phyloP scores from a whole-genome alignment of 2,888 invertebrate species.

The Philereme transversata region DNA sequence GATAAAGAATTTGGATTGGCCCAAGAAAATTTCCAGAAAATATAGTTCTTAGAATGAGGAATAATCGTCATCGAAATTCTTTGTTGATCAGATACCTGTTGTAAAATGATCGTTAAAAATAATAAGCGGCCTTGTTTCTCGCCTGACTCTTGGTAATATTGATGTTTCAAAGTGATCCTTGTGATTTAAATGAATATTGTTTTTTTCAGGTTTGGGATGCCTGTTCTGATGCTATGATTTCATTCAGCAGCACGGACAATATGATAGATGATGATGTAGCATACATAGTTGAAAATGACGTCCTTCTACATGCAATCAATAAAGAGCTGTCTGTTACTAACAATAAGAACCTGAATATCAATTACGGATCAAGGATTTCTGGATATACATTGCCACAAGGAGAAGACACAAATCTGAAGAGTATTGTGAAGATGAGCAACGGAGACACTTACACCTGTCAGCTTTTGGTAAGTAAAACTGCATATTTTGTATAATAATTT shows the following conservation, averaged over 20 bases:
- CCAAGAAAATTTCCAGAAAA: no score
- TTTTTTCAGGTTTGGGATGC: conserved; percentile 95
- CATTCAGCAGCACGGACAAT: conserved; percentile 90
- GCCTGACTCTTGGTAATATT: no score
- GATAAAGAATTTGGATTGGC: no score
- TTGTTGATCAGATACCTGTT: no score
- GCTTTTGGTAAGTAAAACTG: conserved; percentile 85
- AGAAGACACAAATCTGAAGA: conserved; percentile 46
- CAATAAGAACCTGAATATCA: conserved; percentile 85
- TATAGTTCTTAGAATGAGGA: no score
- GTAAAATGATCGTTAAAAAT: no score
- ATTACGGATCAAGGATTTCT: conserved; percentile 88
- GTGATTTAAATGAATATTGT: not conserved
- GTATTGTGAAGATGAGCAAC: conserved; percentile 85
- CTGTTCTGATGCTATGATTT: conserved; percentile 93
- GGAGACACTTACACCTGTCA: conserved; percentile 86
- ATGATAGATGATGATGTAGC: conserved; percentile 90
- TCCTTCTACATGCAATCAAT: conserved; percentile 90
- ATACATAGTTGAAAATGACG: conserved; percentile 97
- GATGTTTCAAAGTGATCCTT: no score
- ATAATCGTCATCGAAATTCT: no score
- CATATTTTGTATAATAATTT: conserved; percentile 5
- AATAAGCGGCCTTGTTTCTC: no score
- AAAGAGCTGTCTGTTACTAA: conserved; percentile 78
- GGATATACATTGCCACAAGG: conserved; percentile 83